Base-by-base conservation (phyloP, 2,888 invertebrate genomes). In the Lagria hirta region DNA sequence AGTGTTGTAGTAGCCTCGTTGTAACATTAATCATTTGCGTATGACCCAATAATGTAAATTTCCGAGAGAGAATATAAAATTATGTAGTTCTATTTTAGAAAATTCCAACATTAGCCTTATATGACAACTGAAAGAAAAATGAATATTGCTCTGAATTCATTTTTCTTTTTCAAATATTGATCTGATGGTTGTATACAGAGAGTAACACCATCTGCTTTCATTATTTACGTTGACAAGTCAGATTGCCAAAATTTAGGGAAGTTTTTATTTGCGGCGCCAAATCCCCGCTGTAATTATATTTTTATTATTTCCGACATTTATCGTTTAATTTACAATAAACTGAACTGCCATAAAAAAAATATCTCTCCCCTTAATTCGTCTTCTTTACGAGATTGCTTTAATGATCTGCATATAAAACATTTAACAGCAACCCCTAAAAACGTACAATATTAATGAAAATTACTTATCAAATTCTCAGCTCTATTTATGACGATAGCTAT, bases 251-350 rank as follows among this genome's bases (percentile, higher is more conserved):
- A 11, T 23, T 15, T 29, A 20, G 32, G 20, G 20, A 32, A 7
- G 22, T 23, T 23, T n/a, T 33, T 23, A 32, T 32, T 17, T 33
- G 12, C 10, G 3, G 22, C 23, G 22, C 27, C n/a, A 38, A 38
- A 21, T 22, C 28, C 20, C 20, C 18, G 12, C 7, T 42, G 33
- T 42, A 42, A 42, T 36, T 36, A 43, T 43, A 35, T 34, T 38
- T 40, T 45, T 45, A 45, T 40, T 40, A 32, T 33, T 41, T 36
- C 21, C 32, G 40, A 32, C 42, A 32, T 46, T 46, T 46, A 46
- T 46, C 41, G 45, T 46, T 46, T 32, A 46, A 40, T 46, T 46
- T 41, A 41, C 37, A 46, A 46, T 46, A 41, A 46, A 46, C 32
- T 40, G 20, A 11, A 13, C 17, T 34, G 34, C 34, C 40, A 21